These are phyloP conservation scores for Agrochola macilenta DNA, from an alignment of 2,888 invertebrate genomes.

Conservation along the genomic window DNA sequence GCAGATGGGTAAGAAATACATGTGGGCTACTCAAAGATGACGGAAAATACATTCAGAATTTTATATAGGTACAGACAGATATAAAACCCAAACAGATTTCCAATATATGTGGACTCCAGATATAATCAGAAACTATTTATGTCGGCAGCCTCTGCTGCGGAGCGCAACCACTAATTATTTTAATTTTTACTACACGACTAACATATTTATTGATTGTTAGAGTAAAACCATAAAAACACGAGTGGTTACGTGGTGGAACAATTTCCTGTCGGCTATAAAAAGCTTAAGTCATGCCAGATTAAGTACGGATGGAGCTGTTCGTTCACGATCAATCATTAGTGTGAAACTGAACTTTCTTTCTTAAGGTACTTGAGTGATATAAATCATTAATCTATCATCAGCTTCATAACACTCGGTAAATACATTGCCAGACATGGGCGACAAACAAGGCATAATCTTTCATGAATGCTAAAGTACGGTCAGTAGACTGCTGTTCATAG, in stretches of 20 bases:
- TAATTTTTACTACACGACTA: conserved; percentile 38
- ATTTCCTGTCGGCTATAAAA: conserved; percentile 60
- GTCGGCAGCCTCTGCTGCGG: conserved; percentile 9
- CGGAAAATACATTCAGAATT: conserved; percentile 21
- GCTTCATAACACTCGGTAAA: not conserved
- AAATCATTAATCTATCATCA: conserved; percentile 24
- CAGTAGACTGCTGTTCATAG: not conserved
- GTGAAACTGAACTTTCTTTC: conserved; percentile 53
- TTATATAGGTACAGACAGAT: not conserved
- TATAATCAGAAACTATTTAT: conserved; percentile 25
- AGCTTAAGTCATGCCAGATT: conserved; percentile 58
- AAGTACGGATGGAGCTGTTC: conserved; percentile 39
- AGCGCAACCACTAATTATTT: conserved; percentile 30
- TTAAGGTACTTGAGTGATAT: conserved; percentile 18
- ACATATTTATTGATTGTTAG: conserved; percentile 58
- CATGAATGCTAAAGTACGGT: not conserved
- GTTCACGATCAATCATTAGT: conserved; percentile 49
- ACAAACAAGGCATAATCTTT: not conserved
- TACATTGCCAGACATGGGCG: not conserved
- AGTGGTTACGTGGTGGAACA: conserved; percentile 47
- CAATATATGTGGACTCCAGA: not conserved
- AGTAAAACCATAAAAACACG: conserved; percentile 53
- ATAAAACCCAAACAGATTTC: conserved; percentile 32
- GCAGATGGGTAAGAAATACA: conserved; percentile 16
- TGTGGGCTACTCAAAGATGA: not conserved